Evolutionary conservation across 1,140 invertebrate species (phyloP).

Genomic region (Armadillidium nasatum): DNA sequence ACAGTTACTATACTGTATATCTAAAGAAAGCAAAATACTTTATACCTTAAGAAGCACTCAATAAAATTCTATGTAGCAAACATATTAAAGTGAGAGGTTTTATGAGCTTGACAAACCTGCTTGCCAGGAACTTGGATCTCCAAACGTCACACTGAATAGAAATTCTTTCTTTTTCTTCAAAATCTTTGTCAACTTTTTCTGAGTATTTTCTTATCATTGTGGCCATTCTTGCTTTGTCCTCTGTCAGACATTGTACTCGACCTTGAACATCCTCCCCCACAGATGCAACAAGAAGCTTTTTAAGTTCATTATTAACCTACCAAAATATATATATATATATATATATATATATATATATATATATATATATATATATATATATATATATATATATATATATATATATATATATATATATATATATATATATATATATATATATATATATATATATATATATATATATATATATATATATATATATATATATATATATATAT

Average conservation of each 20-base stretch:
- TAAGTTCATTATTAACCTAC: conserved; percentile 85
- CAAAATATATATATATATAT: conserved; percentile 35
- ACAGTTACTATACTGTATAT: conserved; percentile 23
- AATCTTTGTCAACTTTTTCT: conserved; percentile 75
- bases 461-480: too few relatives aligned
- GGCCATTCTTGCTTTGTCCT: conserved; percentile 83
- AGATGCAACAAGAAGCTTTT: conserved; percentile 85
- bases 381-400: background rate
- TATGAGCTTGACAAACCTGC: conserved; percentile 59
- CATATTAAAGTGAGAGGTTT: background rate
- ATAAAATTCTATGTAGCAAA: background rate
- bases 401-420: background rate
- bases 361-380: background rate
- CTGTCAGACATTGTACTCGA: conserved; percentile 77
- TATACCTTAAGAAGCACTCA: background rate
- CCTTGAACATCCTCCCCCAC: conserved; percentile 88
- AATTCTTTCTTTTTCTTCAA: conserved; percentile 86
- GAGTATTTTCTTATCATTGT: conserved; percentile 76
- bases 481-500: too few relatives aligned
- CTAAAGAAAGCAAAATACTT: conserved; percentile 8
- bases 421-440: too few relatives aligned
- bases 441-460: too few relatives aligned
- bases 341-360: background rate
- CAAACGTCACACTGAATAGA: conserved; percentile 91
- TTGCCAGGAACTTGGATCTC: conserved; percentile 90